These are phyloP conservation scores for Margaritifera margaritifera DNA, from an alignment of 2,888 invertebrate species.

Conservation along the genomic window DNA sequence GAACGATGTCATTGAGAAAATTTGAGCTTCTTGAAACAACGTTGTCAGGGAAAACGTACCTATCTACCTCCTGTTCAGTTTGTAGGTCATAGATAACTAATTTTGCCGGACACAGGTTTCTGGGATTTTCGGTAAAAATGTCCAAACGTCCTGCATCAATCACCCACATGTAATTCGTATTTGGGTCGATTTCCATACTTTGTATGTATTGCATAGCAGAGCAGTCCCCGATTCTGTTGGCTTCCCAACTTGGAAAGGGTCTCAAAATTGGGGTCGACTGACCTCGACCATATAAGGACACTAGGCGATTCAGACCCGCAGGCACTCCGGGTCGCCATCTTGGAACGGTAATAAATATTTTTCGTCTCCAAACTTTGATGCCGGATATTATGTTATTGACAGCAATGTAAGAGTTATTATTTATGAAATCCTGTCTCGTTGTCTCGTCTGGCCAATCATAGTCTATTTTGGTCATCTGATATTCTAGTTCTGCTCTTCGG, in stretches of 20 bases:
- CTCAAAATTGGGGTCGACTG: constrained; percentile 10
- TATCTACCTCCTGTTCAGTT: constrained; percentile 4
- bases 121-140: constrained; percentile 7
- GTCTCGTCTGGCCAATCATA: constrained; percentile 33
- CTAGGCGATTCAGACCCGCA: constrained; percentile 28
- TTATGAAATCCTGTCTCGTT: constrained; percentile 13
- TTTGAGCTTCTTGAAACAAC: constrained; percentile 27
- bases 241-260: constrained; percentile 33
- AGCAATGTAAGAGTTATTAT: constrained; percentile 24
- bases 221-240: constrained; percentile 30
- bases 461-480: constrained; percentile 37
- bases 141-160: constrained; percentile 37
- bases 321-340: constrained; percentile 48
- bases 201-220: constrained; percentile 35
- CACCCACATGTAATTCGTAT: constrained; percentile 42
- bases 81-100: constrained; percentile 25
- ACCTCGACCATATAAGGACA: neutral
- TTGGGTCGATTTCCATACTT: constrained; percentile 41
- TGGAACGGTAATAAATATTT: constrained; percentile 49
- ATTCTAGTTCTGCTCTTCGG: constrained; percentile 11
- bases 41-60: constrained; percentile 21
- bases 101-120: constrained; percentile 36
- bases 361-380: constrained; percentile 38
- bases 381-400: constrained; percentile 43
- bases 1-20: constrained; percentile 37